A percentile compares a stretch with the other conserved stretches of the same genome.
These are phyloP conservation scores for Tenrec ecaudatus DNA, from an alignment of 2,113 vertebrate genomes.

Conservation along the genomic window DNA sequence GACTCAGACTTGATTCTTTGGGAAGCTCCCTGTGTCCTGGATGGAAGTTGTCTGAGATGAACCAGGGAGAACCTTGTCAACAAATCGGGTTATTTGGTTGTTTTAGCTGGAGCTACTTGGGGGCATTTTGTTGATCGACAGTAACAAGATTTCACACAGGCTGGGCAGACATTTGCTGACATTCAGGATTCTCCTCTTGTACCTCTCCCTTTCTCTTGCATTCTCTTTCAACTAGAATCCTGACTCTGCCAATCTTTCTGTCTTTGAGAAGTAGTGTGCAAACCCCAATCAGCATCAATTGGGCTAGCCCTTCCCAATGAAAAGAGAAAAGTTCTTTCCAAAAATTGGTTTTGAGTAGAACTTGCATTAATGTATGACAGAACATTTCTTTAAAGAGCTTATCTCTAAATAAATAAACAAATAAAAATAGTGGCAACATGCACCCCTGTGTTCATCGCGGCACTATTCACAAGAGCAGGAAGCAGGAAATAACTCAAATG, in stretches of 20 bases:
- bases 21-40: constrained; percentile 20
- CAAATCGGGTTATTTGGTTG: neutral
- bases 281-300: neutral
- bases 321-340: constrained; percentile 20
- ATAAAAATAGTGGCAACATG: neutral
- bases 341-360: constrained; percentile 55
- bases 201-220: constrained; percentile 24
- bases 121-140: neutral
- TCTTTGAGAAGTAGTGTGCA: neutral
- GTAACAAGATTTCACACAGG: constrained; percentile 15
- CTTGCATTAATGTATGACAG: neutral
- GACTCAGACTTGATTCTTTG: neutral
- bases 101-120: neutral
- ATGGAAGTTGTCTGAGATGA: neutral
- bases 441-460: no score
- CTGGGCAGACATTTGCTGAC: constrained; percentile 28
- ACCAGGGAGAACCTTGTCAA: neutral
- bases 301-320: constrained; percentile 26
- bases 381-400: constrained; percentile 7
- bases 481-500: no score
- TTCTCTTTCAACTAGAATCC: constrained; percentile 23
- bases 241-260: neutral
- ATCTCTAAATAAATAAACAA: constrained; percentile 8
- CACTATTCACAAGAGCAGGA: no score
- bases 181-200: constrained; percentile 14